A percentile compares a stretch with the other conserved stretches of the same genome.
These are phyloP conservation scores for Oryzias curvinotus DNA, from an alignment of 2,113 vertebrate species.

Conservation along the genomic window DNA sequence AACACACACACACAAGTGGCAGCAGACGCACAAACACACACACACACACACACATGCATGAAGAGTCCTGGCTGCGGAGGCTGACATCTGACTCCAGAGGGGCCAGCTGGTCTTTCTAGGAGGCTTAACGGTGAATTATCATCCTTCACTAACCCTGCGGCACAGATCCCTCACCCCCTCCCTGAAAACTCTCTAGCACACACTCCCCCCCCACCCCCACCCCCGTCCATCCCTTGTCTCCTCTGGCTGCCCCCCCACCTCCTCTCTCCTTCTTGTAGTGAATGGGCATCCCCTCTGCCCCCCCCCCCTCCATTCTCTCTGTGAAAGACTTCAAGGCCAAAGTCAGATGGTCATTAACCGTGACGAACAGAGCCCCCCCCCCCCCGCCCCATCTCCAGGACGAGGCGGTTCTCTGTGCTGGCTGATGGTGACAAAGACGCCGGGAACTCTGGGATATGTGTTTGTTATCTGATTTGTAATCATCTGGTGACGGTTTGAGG, in stretches of 20 bases:
- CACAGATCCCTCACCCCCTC: slow-evolving; percentile 57
- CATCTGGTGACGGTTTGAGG: neutral
- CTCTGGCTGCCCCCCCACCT: slow-evolving; percentile 41
- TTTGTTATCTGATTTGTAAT: slow-evolving; percentile 6
- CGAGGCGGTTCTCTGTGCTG: slow-evolving; percentile 14
- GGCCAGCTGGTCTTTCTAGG: slow-evolving; percentile 78
- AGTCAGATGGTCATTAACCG: slow-evolving; percentile 71
- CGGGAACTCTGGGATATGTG: neutral
- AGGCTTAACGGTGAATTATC: slow-evolving; percentile 79
- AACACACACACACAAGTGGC: slow-evolving; percentile 32
- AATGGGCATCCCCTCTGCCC: slow-evolving; percentile 52
- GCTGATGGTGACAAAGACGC: slow-evolving; percentile 21
- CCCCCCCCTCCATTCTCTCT: slow-evolving; percentile 42
- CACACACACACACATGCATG: slow-evolving; percentile 30
- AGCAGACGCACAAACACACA: slow-evolving; percentile 47
- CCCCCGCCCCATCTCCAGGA: slow-evolving; percentile 6
- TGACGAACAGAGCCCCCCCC: slow-evolving; percentile 54
- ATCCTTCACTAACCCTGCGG: slow-evolving; percentile 76
- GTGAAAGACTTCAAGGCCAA: slow-evolving; percentile 74
- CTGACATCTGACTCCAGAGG: slow-evolving; percentile 79
- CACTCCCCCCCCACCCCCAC: slow-evolving; percentile 17
- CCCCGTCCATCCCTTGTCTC: slow-evolving; percentile 35
- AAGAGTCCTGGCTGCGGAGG: slow-evolving; percentile 65
- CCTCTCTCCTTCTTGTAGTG: slow-evolving; percentile 45
- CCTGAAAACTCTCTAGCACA: slow-evolving; percentile 50